Evolutionary conservation across 1,140 invertebrate species (phyloP), one percentile per base, ranked within the genome.

Genomic region (Calliopsis andreniformis): DNA sequence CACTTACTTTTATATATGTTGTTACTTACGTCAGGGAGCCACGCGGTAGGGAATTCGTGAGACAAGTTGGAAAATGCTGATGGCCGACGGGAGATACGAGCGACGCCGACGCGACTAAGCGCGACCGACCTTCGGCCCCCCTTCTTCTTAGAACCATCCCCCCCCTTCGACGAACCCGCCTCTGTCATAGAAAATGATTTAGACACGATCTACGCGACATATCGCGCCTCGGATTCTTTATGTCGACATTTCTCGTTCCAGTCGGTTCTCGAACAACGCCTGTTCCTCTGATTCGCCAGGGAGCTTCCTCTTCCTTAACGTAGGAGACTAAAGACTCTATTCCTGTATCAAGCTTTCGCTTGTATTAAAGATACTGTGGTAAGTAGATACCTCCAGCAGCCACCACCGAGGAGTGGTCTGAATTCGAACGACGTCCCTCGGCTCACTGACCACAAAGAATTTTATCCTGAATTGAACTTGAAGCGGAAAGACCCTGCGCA

Each of bases 1-100:
- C 83, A 85, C 83, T 85, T 85, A 90, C 89, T 90, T 90, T 90
- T 90, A 90, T 90, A 90, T 90, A 90, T 89, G 84, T 86, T 86
- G 84, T 86, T 86, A 86, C 83, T 85, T 85, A 85, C 83, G 83
- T 85, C 83, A 85, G 76, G 73, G 67, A 66, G 55, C 35, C 51
- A 72, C 51, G 80, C 67, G 72, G 77, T 76, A 76, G 70, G 82
- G 80, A 81, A 83, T 83, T 73, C 82, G 77, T 83, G 83, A 84
- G 82, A 84, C 83, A 85, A 85, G 83, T 85, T 85, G 82, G 83
- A 85, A 85, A 85, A 85, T 85, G 82, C 82, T 76, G 83, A 85
- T 85, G 83, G 76, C 82, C 64, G 49, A 23, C 55, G 49, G 49
- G 62, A 85, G 83, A 85, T 85, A 85, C 78, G n/a, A 69, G 28